These are phyloP conservation scores for Schizopygopsis pylzovi DNA, from an alignment of 2,797 vertebrate genomes.

Conservation along the genomic window DNA sequence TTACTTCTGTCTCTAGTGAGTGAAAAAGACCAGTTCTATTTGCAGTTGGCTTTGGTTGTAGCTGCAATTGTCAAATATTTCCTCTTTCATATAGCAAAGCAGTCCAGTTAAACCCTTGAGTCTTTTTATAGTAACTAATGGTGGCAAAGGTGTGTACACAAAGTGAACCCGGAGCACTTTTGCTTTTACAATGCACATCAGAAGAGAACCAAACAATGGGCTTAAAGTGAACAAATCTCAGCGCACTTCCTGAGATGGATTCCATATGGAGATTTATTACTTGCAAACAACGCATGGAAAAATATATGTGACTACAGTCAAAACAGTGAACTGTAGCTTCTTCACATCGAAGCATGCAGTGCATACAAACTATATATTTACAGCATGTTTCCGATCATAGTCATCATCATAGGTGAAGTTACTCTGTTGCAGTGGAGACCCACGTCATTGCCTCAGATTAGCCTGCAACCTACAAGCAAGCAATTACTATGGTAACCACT, in stretches of 20 bases:
- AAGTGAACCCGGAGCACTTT: neutral
- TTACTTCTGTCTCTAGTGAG: neutral
- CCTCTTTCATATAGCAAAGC: neutral
- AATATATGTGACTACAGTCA: neutral
- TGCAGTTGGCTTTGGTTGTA: neutral
- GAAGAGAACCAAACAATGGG: neutral
- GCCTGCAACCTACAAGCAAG: conserved; percentile 41
- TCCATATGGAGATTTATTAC: neutral
- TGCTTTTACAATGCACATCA: neutral
- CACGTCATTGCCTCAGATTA: conserved; percentile 40
- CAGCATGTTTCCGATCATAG: neutral
- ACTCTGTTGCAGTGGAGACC: conserved; percentile 1
- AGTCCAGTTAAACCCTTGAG: neutral
- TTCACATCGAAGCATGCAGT: neutral
- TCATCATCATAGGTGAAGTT: neutral
- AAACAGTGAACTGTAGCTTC: no score
- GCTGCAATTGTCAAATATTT: neutral
- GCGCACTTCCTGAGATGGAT: neutral
- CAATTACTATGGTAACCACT: conserved; percentile 46
- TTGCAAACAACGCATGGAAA: neutral
- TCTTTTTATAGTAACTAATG: neutral
- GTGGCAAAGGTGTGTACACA: neutral
- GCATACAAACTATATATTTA: neutral
- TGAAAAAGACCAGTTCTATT: neutral
- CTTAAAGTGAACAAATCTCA: neutral